Evolutionary conservation across 2,113 vertebrate species (phyloP), one percentile per base, ranked within the genome.

Genomic region (Alces alces): DNA sequence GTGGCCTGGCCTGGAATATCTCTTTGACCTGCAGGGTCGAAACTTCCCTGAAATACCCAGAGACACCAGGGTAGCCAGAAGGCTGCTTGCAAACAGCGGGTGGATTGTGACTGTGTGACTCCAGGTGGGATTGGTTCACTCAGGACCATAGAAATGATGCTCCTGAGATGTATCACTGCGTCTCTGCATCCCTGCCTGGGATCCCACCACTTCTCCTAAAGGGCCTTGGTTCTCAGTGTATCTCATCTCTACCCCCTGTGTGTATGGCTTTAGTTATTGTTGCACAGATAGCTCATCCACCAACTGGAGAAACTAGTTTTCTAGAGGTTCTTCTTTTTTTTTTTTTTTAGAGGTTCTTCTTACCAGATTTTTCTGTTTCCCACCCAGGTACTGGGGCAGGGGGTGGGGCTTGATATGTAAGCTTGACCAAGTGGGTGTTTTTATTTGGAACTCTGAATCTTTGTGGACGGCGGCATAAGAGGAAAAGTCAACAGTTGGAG

Each of bases 21-120:
- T 55, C 30, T 57, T 55, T 70, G 61, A 45, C 60, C 28, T 82
- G 14, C 60, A 43, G 27, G 21, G 36, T 85, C 47, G 52, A 47
- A 57, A 85, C 61, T n/a, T 47, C 14, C 36, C 80, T 7, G 13
- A 85, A 70, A 28, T 6, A 5, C 39, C 64, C 30, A 23, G 82
- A 21, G 52, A 60, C 5, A n/a, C 15, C 82, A 21, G 57, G 8
- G n/a, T 33, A 9, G 60, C 19, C 36, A 13, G 91, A 23, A 39
- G 55, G 39, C 36, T 27, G 45, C 8, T 13, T n/a, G 57, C 15
- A 11, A 7, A 15, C 0, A 2, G 61, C 52, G 6, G 19, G 50
- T 19, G 21, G 50, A 5, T 23, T 43, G 3, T 36, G 43, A 5
- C 1, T 28, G 30, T 6, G 6, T 3, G 9, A 27, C 2, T 57